phyloP scores from a whole-genome alignment of 2,888 invertebrate genomes.

The Apodemia hepburni region DNA sequence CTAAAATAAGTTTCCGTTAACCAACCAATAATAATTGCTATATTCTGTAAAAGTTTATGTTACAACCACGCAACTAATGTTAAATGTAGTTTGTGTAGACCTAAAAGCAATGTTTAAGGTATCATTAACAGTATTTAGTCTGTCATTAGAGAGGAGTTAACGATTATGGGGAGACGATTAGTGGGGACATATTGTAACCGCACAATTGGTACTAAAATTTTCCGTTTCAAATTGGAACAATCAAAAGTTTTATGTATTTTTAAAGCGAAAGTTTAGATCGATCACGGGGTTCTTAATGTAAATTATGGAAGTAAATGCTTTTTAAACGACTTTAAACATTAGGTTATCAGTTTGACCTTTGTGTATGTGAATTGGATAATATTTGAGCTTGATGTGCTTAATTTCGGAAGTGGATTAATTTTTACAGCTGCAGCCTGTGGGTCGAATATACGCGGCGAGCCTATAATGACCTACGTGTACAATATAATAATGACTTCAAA shows the following conservation, averaged over 20 bases:
- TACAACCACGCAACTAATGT: constrained; percentile 22
- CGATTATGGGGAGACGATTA: constrained; percentile 17
- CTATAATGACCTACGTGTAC: too few species aligned
- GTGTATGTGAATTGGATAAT: too few species aligned
- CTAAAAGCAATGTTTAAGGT: constrained; percentile 18
- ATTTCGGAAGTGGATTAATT: too few species aligned
- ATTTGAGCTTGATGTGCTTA: too few species aligned
- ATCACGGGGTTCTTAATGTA: too few species aligned
- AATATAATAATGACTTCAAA: too few species aligned
- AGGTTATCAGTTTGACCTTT: too few species aligned
- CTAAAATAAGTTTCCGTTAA: background rate
- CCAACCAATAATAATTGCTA: background rate
- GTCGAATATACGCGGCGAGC: too few species aligned
- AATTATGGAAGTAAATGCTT: too few species aligned
- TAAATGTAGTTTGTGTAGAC: constrained; percentile 6
- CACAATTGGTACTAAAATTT: constrained; percentile 8
- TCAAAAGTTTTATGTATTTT: constrained; percentile 1
- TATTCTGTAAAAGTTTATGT: background rate
- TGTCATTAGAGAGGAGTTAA: constrained; percentile 18
- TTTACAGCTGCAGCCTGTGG: too few species aligned
- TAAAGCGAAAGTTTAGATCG: background rate
- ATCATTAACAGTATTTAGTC: constrained; percentile 12
- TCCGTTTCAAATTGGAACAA: background rate
- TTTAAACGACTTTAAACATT: too few species aligned
- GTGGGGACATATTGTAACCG: background rate